These are phyloP conservation scores for Leptinotarsa defecta DNA, from an alignment of 1,140 invertebrate genomes.

Conservation along the genomic window DNA sequence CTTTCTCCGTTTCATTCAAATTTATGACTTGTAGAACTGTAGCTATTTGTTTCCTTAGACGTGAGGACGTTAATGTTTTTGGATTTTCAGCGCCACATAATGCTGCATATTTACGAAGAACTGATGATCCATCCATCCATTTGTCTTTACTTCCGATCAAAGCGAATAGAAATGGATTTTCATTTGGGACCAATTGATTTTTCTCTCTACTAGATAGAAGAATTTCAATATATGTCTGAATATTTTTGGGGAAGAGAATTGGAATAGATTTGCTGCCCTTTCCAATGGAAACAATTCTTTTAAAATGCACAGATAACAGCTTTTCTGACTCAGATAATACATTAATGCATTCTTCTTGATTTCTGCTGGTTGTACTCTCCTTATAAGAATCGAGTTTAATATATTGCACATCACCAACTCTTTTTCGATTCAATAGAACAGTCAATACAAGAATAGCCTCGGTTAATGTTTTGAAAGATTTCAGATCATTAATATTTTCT, in stretches of 20 bases:
- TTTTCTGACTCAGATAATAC: constrained; percentile 30
- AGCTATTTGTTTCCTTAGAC: constrained; percentile 40
- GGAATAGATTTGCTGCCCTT: constrained; percentile 38
- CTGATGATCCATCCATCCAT: constrained; percentile 30
- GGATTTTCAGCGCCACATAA: constrained; percentile 34
- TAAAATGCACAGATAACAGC: constrained; percentile 34
- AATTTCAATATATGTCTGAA: constrained; percentile 27
- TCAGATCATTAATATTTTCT: constrained; percentile 23
- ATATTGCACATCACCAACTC: constrained; percentile 38
- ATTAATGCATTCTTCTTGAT: constrained; percentile 37
- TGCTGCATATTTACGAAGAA: constrained; percentile 32
- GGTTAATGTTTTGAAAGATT: constrained; percentile 33
- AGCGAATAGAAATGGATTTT: constrained; percentile 35
- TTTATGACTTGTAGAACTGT: constrained; percentile 37
- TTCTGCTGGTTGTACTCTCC: background rate
- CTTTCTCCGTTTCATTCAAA: constrained; percentile 38
- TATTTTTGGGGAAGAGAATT: constrained; percentile 35
- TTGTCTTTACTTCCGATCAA: constrained; percentile 19
- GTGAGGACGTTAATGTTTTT: constrained; percentile 32
- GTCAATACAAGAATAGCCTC: constrained; percentile 36
- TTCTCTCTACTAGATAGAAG: constrained; percentile 22
- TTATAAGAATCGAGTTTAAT: constrained; percentile 31
- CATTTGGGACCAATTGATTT: constrained; percentile 17
- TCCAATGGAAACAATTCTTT: constrained; percentile 35
- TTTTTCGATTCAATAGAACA: constrained; percentile 39